Evolutionary conservation across 2,797 vertebrate genomes (phyloP).

Genomic region (Acanthopagrus latus): DNA sequence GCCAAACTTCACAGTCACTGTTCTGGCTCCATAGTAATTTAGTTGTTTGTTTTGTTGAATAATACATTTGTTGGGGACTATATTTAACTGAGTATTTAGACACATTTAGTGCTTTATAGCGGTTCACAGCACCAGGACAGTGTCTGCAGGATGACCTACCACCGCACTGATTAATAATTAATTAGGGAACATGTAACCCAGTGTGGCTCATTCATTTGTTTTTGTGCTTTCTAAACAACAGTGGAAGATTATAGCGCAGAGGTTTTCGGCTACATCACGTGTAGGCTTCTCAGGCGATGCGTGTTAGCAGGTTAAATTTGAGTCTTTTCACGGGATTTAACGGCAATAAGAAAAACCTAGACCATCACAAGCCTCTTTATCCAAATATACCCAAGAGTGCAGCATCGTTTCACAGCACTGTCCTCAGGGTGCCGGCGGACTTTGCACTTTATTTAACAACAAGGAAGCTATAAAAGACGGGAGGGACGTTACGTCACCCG

Average conservation of each 20-base stretch:
- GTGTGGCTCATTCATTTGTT: not conserved
- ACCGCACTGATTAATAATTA: not conserved
- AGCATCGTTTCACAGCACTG: not conserved
- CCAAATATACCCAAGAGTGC: not conserved
- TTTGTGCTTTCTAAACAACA: not conserved
- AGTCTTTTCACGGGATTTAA: not conserved
- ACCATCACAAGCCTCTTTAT: not conserved
- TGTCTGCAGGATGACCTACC: not conserved
- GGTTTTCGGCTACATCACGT: not conserved
- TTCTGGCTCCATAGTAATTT: no score
- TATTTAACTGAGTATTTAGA: not conserved
- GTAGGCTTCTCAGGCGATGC: not conserved
- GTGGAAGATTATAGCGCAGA: not conserved
- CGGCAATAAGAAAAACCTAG: not conserved
- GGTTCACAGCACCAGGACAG: not conserved
- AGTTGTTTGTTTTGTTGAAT: not conserved
- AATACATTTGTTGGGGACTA: not conserved
- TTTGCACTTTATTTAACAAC: not conserved
- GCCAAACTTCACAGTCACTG: no score
- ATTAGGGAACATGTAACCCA: not conserved
- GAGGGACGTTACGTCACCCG: no score
- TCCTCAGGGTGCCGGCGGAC: not conserved
- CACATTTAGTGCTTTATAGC: not conserved
- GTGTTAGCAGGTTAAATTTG: not conserved
- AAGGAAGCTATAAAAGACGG: no score